Conservation (phyloP, 2,113 vertebrate genomes). For the Corynorhinus townsendii region DNA sequence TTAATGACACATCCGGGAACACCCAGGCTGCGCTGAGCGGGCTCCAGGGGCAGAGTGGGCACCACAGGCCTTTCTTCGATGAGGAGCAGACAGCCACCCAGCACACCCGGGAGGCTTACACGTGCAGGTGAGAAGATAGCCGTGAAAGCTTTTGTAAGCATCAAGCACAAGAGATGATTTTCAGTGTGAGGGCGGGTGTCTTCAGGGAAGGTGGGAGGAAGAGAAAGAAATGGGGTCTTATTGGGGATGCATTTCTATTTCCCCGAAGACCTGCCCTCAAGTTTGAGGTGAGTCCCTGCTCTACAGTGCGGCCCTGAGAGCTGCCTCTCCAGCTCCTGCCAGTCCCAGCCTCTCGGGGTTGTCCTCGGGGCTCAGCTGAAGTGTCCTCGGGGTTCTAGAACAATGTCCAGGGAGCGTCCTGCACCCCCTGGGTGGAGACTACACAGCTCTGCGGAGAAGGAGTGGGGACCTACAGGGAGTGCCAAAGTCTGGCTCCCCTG, state of each 20-base stretch:
- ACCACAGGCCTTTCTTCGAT: neutral
- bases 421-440: too few species aligned
- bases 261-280: too few species aligned
- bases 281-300: too few species aligned
- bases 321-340: neutral
- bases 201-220: neutral
- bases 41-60: neutral
- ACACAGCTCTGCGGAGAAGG: neutral
- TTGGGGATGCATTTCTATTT: neutral
- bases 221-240: neutral
- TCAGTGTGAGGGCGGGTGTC: neutral
- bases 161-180: neutral
- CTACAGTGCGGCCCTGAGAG: neutral
- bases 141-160: neutral
- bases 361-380: neutral
- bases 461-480: accelerated
- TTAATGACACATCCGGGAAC: neutral
- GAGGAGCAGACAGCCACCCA: accelerated
- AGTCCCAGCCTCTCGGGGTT: neutral
- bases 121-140: neutral
- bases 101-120: accelerated
- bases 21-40: neutral
- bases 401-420: too few species aligned
- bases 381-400: too few species aligned
- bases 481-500: neutral